Evolutionary conservation across 2,797 vertebrate genomes (phyloP).

Genomic region (Myotis daubentonii): DNA sequence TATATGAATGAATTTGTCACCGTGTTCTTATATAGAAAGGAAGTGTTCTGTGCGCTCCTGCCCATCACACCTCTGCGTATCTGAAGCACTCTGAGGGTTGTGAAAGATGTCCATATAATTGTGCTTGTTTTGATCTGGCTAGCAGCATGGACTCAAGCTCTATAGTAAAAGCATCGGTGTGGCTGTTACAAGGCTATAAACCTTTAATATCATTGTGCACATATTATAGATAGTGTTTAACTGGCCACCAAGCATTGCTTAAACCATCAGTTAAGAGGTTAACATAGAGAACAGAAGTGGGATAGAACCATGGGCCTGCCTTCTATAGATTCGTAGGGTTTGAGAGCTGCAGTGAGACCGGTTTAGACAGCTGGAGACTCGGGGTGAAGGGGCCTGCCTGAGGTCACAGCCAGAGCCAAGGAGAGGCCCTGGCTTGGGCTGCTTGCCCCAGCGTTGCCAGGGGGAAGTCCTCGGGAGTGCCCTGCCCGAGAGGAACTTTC

Average conservation of each 20-base stretch:
- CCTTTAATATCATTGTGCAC: neutral
- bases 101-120: neutral
- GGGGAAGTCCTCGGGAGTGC: neutral
- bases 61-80: neutral
- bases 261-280: neutral
- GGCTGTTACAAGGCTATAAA: neutral
- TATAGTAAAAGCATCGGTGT: neutral
- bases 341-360: neutral
- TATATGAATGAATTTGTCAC: neutral
- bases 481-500: neutral
- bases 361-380: neutral
- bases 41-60: neutral
- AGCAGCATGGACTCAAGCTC: neutral
- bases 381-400: neutral
- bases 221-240: neutral
- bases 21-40: neutral
- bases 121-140: neutral
- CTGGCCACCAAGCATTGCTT: neutral
- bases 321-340: neutral
- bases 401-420: neutral
- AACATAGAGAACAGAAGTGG: neutral
- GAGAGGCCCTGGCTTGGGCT: neutral
- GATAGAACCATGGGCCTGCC: neutral
- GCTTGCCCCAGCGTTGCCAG: neutral
- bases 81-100: constrained; percentile 27